Conservation (phyloP, 2,888 invertebrate genomes). For the Epirrita christyi region DNA sequence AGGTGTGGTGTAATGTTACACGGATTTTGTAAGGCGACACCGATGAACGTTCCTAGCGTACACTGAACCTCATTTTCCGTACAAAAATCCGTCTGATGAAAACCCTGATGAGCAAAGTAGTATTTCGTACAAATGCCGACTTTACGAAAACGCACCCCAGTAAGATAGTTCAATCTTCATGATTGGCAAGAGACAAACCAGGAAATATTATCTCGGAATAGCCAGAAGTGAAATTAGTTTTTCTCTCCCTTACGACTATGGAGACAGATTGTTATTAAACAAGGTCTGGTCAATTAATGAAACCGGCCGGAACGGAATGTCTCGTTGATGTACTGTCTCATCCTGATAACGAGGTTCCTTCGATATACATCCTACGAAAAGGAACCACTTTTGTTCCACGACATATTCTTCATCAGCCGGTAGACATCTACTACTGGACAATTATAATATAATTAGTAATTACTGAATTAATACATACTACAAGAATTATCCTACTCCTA, state of each 20-base stretch:
- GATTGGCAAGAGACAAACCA: slow-evolving; percentile 10
- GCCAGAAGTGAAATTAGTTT: slow-evolving; percentile 7
- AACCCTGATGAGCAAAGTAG: no score
- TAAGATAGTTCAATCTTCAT: slow-evolving; percentile 1
- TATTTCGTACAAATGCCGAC: neutral
- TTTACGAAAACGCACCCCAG: neutral
- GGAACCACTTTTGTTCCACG: no score
- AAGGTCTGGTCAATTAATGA: slow-evolving; percentile 15
- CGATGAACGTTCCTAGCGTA: no score
- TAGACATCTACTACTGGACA: no score
- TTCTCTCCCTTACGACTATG: neutral
- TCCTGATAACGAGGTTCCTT: slow-evolving; percentile 9
- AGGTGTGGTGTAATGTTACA: no score
- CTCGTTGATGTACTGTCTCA: slow-evolving; percentile 10
- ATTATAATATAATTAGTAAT: no score
- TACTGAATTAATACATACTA: no score
- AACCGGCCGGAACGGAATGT: slow-evolving; percentile 8
- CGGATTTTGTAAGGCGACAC: no score
- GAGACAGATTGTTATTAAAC: slow-evolving; percentile 18
- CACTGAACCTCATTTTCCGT: no score
- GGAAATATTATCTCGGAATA: slow-evolving; percentile 8
- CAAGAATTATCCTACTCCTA: no score
- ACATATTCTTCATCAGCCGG: no score
- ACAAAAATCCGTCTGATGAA: no score
- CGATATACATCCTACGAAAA: neutral